These are phyloP conservation scores for Centruroides vittatus DNA, from an alignment of 1,140 invertebrate genomes.

Conservation along the genomic window DNA sequence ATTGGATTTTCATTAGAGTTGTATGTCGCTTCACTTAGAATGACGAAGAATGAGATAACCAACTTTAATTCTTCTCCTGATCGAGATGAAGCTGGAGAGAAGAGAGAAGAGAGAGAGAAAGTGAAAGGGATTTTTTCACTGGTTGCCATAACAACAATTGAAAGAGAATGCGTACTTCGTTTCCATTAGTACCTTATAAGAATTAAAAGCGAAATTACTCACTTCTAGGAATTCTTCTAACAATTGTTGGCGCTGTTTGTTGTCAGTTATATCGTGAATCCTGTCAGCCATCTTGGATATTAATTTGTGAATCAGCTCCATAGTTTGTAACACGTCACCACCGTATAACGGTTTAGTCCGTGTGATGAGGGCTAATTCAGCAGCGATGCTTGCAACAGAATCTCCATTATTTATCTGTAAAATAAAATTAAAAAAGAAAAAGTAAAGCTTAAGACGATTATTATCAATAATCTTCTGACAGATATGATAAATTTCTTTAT, in stretches of 20 bases:
- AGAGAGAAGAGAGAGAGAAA: too few species aligned
- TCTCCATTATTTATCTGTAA: slow-evolving; percentile 33
- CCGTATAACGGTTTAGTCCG: slow-evolving; percentile 73
- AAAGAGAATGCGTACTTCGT: too few species aligned
- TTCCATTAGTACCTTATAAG: too few species aligned
- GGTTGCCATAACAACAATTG: too few species aligned
- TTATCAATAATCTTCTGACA: too few species aligned
- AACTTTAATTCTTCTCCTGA: too few species aligned
- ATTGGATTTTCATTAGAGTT: too few species aligned
- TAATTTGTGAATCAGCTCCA: slow-evolving; percentile 74
- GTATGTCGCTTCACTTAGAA: too few species aligned
- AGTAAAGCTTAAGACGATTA: background rate
- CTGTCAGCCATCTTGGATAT: slow-evolving; percentile 56
- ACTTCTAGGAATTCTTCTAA: slow-evolving; percentile 30
- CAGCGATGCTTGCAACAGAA: slow-evolving; percentile 57
- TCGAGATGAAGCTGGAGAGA: too few species aligned
- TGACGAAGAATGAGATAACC: too few species aligned
- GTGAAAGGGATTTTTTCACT: too few species aligned
- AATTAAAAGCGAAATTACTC: slow-evolving; percentile 2
- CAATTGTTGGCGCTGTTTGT: slow-evolving; percentile 6
- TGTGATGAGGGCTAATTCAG: slow-evolving; percentile 67
- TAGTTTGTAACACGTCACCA: slow-evolving; percentile 69
- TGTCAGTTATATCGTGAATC: slow-evolving; percentile 45
- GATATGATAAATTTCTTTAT: too few species aligned
- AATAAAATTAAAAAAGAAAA: background rate